Conservation (phyloP, 37 sponge, comb jelly and placozoan species). For the Beroe forskalii region DNA sequence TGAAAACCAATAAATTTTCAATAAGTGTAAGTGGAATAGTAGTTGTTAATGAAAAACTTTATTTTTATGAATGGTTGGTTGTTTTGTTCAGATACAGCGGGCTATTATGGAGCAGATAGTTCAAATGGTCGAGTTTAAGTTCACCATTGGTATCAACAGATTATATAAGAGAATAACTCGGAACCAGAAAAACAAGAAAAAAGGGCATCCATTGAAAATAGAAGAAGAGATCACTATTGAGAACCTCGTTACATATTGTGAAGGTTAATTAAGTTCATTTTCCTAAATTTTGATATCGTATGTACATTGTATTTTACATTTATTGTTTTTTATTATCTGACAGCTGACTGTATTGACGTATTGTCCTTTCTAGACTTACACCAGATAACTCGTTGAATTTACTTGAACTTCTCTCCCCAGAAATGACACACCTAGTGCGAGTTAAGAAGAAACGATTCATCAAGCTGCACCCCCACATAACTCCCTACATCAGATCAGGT, state of each 20-base stretch:
- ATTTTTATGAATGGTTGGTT: no score
- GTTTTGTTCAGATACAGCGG: not conserved
- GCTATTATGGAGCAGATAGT: not conserved
- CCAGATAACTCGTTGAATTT: no score
- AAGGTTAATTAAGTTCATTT: no score
- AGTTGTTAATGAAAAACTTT: no score
- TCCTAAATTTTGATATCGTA: no score
- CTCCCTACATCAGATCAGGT: conserved; percentile 5
- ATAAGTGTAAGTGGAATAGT: no score
- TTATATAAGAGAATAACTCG: not conserved
- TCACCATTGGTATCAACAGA: conserved; percentile 8
- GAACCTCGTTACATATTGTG: not conserved
- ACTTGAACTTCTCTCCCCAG: no score
- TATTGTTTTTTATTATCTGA: no score
- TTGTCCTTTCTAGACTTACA: no score
- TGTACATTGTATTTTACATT: no score
- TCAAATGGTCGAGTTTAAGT: conserved; percentile 19
- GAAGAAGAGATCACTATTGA: not conserved
- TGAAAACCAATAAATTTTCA: no score
- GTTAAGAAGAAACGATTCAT: not conserved
- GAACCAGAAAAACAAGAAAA: not conserved
- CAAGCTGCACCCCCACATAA: not conserved
- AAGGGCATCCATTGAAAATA: not conserved
- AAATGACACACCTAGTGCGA: conserved; percentile 8
- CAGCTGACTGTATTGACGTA: no score